phyloP scores from a whole-genome alignment of 1,140 invertebrate genomes.

The Nasonia giraulti region DNA sequence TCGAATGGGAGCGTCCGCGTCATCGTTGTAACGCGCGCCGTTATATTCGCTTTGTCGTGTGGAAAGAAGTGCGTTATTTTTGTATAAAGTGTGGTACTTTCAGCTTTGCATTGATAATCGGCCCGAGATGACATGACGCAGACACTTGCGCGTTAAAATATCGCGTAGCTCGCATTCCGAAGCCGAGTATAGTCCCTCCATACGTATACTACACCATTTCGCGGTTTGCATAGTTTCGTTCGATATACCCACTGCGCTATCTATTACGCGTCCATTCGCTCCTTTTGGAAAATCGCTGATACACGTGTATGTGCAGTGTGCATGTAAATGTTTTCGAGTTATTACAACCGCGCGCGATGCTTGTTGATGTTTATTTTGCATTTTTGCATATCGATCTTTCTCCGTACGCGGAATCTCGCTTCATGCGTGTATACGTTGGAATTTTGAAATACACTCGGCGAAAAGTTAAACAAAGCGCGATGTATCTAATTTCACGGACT shows the following conservation, averaged over 20 bases:
- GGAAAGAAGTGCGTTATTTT: no score
- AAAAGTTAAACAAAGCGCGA: no score
- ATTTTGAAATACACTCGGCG: no score
- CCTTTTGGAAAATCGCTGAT: neutral
- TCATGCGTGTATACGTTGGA: no score
- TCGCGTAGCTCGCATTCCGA: neutral
- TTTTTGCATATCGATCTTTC: neutral
- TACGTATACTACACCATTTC: neutral
- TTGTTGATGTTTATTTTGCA: neutral
- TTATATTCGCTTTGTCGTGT: no score
- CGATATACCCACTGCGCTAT: neutral
- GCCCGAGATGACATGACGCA: neutral
- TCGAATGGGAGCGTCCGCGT: no score
- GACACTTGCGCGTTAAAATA: neutral
- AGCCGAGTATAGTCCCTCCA: neutral
- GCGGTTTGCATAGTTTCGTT: neutral
- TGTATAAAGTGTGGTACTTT: no score
- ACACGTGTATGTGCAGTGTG: no score
- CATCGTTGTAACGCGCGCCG: no score
- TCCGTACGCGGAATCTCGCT: no score
- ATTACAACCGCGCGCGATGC: neutral
- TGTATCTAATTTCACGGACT: neutral
- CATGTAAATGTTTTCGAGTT: neutral
- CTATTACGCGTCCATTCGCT: slow-evolving; percentile 2
- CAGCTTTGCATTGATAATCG: neutral